phyloP scores from a whole-genome alignment of 2,797 vertebrate genomes.

The Gymnothorax javanicus region DNA sequence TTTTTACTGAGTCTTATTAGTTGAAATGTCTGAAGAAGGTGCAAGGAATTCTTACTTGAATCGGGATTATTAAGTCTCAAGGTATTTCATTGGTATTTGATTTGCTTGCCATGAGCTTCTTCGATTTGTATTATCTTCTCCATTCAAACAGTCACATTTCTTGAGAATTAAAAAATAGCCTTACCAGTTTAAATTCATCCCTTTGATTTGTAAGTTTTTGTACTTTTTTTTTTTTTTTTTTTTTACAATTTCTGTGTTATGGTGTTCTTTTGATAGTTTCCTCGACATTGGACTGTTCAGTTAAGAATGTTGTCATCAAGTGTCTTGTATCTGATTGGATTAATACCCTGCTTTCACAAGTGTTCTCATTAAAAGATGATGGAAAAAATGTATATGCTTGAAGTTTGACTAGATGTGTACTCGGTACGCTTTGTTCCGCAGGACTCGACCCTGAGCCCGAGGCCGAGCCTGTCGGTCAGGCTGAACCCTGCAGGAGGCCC shows the following conservation, averaged over 20 bases:
- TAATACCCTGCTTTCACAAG: not conserved
- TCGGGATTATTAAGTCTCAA: not conserved
- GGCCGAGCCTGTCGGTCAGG: constrained; percentile 57
- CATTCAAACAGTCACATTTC: not conserved
- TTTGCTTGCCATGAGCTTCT: not conserved
- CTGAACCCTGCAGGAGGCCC: constrained; percentile 52
- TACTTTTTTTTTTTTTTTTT: too few species aligned
- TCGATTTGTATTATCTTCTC: not conserved
- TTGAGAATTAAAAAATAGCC: not conserved
- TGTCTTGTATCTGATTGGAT: too few species aligned
- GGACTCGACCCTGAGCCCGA: constrained; percentile 38
- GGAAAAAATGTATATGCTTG: not conserved
- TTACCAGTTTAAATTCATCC: not conserved
- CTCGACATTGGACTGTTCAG: too few species aligned
- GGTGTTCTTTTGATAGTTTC: too few species aligned
- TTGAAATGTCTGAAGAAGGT: not conserved
- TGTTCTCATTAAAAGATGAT: not conserved
- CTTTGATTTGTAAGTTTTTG: too few species aligned
- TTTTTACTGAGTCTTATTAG: not conserved
- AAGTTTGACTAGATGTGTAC: not conserved
- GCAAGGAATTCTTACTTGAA: not conserved
- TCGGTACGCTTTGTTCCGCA: not conserved
- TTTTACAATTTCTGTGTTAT: too few species aligned
- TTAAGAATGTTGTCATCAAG: too few species aligned
- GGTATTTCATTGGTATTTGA: not conserved